A percentile compares a stretch with the other conserved stretches of the same genome.
These are phyloP conservation scores for Brenthis ino DNA, from an alignment of 2,888 invertebrate genomes.

Conservation along the genomic window DNA sequence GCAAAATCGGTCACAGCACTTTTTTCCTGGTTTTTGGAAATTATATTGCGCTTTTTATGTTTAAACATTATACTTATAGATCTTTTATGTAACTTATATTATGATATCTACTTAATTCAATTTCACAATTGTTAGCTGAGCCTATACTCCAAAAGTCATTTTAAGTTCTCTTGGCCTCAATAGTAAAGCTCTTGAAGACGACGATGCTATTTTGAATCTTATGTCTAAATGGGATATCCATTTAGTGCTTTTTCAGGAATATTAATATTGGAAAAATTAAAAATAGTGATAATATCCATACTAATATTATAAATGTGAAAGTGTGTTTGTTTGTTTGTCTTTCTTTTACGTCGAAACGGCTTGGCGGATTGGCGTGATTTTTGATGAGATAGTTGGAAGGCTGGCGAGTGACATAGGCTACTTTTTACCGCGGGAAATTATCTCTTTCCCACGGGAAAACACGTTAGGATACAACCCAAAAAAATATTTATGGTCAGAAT, in stretches of 20 bases:
- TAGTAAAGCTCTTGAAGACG: neutral
- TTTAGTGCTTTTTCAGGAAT: neutral
- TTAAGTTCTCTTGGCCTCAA: conserved; percentile 22
- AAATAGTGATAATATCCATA: neutral
- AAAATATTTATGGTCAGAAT: too few relatives aligned
- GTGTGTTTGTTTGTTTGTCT: too few relatives aligned
- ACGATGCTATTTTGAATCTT: conserved; percentile 16
- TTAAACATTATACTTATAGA: neutral
- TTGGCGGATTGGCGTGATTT: too few relatives aligned
- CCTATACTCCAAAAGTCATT: conserved; percentile 6
- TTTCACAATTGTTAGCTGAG: neutral
- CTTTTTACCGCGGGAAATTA: too few relatives aligned
- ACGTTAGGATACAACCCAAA: too few relatives aligned
- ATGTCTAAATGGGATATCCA: conserved; percentile 9
- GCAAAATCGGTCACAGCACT: too few relatives aligned
- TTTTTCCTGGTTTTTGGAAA: neutral
- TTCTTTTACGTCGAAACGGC: too few relatives aligned
- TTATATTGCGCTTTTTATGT: neutral
- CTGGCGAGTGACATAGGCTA: too few relatives aligned
- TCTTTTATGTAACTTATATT: neutral
- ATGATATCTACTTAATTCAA: neutral
- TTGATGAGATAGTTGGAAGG: too few relatives aligned
- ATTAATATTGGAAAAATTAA: neutral
- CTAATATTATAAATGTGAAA: too few relatives aligned
- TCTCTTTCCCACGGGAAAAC: too few relatives aligned